A percentile compares a stretch with the other conserved stretches of the same genome.
These are phyloP conservation scores for Nephrotoma guestfalica DNA, from an alignment of 2,888 invertebrate species.

Conservation along the genomic window DNA sequence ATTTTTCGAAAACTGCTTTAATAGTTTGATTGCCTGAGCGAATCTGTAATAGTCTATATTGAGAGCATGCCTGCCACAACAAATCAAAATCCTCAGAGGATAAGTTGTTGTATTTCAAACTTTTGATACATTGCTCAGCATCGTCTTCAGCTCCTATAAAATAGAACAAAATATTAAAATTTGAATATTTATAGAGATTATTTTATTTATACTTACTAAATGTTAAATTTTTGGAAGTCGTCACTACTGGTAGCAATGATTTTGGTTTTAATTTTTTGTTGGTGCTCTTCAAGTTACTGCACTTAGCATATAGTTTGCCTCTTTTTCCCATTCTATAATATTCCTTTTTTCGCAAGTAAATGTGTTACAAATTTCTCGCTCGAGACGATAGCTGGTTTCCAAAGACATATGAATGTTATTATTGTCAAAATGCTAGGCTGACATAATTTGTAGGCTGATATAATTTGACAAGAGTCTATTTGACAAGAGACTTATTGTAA, in stretches of 20 bases:
- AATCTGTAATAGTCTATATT: conserved; percentile 4
- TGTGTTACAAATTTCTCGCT: conserved; percentile 9
- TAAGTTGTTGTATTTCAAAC: conserved; percentile 13
- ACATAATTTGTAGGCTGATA: too few species aligned
- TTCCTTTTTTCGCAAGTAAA: conserved; percentile 11
- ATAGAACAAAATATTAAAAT: too few species aligned
- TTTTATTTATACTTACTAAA: neutral
- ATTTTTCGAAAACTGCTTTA: neutral
- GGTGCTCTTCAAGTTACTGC: conserved; percentile 8
- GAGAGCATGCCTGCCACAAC: conserved; percentile 13
- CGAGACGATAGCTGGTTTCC: conserved; percentile 8
- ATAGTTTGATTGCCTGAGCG: neutral
- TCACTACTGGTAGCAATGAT: neutral
- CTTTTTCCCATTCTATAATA: conserved; percentile 10
- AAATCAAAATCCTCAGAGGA: conserved; percentile 12
- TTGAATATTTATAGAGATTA: too few species aligned
- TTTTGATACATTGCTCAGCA: conserved; percentile 10
- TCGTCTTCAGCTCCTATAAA: too few species aligned
- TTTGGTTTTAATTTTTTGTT: neutral
- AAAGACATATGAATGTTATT: conserved; percentile 8
- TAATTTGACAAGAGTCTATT: too few species aligned
- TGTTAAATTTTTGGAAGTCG: neutral
- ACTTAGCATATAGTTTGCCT: conserved; percentile 11
- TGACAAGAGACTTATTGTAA: too few species aligned
- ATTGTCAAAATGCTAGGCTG: conserved; percentile 7